phyloP scores from a whole-genome alignment of 2,888 invertebrate genomes.

The Dynastes hyllus region DNA sequence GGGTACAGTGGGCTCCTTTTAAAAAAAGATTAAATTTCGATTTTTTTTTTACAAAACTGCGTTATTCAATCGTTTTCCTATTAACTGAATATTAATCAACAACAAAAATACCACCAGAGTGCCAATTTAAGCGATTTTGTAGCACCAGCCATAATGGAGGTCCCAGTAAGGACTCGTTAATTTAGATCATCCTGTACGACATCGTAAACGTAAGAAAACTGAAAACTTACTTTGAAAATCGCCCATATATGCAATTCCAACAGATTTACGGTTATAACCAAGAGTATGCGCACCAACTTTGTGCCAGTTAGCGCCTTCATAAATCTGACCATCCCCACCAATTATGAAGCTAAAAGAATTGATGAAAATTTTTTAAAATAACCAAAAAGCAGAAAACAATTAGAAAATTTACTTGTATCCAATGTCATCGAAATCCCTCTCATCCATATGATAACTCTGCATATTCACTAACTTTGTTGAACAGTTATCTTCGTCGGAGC shows the following conservation, averaged over 20 bases:
- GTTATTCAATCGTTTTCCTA: no score
- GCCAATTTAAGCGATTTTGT: no score
- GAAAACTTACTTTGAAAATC: slow-evolving; percentile 70
- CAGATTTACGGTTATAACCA: slow-evolving; percentile 73
- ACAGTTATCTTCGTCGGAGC: slow-evolving; percentile 71
- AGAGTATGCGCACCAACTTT: slow-evolving; percentile 75
- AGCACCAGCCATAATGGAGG: no score
- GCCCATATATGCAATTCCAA: slow-evolving; percentile 76
- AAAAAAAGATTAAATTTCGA: no score
- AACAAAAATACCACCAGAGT: no score
- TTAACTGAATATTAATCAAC: no score
- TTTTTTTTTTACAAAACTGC: no score
- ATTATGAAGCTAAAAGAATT: slow-evolving; percentile 73
- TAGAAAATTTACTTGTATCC: slow-evolving; percentile 73
- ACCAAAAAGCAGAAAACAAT: background rate
- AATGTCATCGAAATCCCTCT: slow-evolving; percentile 73
- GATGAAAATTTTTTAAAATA: background rate
- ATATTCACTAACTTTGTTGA: slow-evolving; percentile 69
- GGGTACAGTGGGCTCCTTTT: no score
- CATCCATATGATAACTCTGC: slow-evolving; percentile 73
- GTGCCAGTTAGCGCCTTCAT: slow-evolving; percentile 77
- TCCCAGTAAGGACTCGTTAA: no score
- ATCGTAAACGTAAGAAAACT: slow-evolving; percentile 12
- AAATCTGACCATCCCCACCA: slow-evolving; percentile 76
- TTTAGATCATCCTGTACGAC: background rate